Evolutionary conservation across 2,113 vertebrate genomes (phyloP).

Genomic region (Amblyopsis rosae): DNA sequence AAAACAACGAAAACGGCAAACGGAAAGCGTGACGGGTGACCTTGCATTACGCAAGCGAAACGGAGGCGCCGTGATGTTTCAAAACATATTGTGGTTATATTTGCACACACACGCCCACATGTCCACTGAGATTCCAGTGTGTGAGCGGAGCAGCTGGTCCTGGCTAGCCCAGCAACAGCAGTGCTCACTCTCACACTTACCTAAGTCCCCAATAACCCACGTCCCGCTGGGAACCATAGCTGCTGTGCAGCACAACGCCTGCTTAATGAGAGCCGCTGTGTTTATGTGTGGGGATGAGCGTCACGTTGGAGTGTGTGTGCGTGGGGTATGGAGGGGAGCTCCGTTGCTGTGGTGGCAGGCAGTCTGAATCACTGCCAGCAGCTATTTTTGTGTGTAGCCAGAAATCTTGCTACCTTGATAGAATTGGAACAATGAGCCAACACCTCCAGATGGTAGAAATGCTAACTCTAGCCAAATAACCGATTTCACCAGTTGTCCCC

Average conservation of each 20-base stretch:
- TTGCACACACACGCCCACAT: not conserved
- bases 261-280: slow-evolving; percentile 22
- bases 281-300: not conserved
- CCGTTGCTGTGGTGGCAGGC: slow-evolving; percentile 18
- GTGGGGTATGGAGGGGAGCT: slow-evolving; percentile 15
- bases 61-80: not conserved
- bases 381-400: too few relatives aligned
- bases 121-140: not conserved
- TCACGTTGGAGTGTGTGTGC: not conserved
- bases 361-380: not conserved
- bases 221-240: slow-evolving; percentile 32
- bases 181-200: slow-evolving; percentile 56
- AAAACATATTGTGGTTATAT: slow-evolving; percentile 9
- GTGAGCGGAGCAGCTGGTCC: slow-evolving; percentile 37
- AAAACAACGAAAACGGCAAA: too few relatives aligned
- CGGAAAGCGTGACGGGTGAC: slow-evolving; percentile 1
- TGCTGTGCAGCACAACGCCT: slow-evolving; percentile 27
- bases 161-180: slow-evolving; percentile 19
- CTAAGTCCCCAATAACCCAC: slow-evolving; percentile 48
- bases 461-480: too few relatives aligned
- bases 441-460: too few relatives aligned
- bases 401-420: too few relatives aligned
- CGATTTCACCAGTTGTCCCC: too few relatives aligned
- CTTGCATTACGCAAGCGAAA: not conserved
- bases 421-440: too few relatives aligned